phyloP scores from a whole-genome alignment of 2,888 invertebrate genomes.

The Drosophila limbata region DNA sequence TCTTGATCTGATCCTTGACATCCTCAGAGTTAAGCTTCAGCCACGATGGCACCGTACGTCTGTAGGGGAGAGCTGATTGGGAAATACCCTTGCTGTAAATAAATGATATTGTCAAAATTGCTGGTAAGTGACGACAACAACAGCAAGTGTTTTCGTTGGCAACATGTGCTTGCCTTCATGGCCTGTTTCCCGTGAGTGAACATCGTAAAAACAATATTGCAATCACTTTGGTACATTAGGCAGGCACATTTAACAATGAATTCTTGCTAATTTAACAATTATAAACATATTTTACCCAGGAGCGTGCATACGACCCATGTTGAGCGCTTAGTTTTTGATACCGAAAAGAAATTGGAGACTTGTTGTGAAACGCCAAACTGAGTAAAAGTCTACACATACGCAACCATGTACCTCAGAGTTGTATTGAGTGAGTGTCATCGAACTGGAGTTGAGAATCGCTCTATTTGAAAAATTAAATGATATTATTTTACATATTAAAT shows the following conservation, averaged over 20 bases:
- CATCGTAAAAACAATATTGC: neutral
- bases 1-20: conserved; percentile 98
- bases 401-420: conserved; percentile 17
- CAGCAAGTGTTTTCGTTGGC: conserved; percentile 40
- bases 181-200: conserved; percentile 7
- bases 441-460: neutral
- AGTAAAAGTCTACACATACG: conserved; percentile 38
- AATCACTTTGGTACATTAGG: conserved; percentile 1
- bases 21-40: conserved; percentile 98
- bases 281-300: conserved; percentile 91
- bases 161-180: conserved; percentile 62
- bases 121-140: neutral
- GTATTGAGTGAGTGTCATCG: neutral
- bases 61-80: conserved; percentile 99
- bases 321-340: conserved; percentile 86
- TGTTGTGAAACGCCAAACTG: conserved; percentile 22
- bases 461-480: no score
- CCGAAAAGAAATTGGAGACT: conserved; percentile 84
- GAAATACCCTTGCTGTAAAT: conserved; percentile 99
- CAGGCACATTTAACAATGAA: conserved; percentile 48
- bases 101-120: neutral
- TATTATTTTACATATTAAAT: neutral
- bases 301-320: conserved; percentile 99
- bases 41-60: conserved; percentile 99
- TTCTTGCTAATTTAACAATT: conserved; percentile 33